Conservation (phyloP, 2,113 vertebrate genomes). For the Pseudorasbora parva region DNA sequence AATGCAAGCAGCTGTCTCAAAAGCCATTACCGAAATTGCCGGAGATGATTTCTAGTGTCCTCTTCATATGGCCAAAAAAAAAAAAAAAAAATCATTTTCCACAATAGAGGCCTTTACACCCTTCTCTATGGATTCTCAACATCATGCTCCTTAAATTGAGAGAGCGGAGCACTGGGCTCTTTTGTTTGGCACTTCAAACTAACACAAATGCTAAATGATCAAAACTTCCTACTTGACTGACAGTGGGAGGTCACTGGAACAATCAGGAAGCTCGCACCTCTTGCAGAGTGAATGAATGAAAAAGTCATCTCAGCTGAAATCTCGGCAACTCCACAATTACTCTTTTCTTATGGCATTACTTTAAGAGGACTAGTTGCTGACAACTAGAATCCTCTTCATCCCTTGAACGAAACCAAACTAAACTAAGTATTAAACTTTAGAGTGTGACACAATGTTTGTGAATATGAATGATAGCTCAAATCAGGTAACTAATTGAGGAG, state of each 20-base stretch:
- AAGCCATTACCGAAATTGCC: constrained; percentile 84
- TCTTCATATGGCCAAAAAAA: constrained; percentile 69
- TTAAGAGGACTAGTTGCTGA: neutral
- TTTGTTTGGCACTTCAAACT: constrained; percentile 13
- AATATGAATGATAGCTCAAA: no score
- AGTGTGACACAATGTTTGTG: no score
- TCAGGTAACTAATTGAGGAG: neutral
- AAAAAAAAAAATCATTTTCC: constrained; percentile 62
- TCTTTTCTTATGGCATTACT: neutral
- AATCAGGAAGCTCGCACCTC: neutral
- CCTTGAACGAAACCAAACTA: neutral
- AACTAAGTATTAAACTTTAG: neutral
- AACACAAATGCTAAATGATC: constrained; percentile 40
- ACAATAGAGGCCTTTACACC: constrained; percentile 54
- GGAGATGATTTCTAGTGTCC: constrained; percentile 82
- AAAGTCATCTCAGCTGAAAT: neutral
- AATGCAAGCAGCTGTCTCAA: constrained; percentile 77
- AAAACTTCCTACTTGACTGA: constrained; percentile 46
- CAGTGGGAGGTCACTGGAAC: constrained; percentile 11
- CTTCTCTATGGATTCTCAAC: constrained; percentile 48
- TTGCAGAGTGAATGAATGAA: neutral
- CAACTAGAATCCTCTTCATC: neutral
- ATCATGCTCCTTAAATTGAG: constrained; percentile 42
- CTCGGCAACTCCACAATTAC: neutral
- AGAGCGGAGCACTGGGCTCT: constrained; percentile 17